Base-by-base conservation (phyloP, 2,888 invertebrate genomes). In the Hetaerina titia region DNA sequence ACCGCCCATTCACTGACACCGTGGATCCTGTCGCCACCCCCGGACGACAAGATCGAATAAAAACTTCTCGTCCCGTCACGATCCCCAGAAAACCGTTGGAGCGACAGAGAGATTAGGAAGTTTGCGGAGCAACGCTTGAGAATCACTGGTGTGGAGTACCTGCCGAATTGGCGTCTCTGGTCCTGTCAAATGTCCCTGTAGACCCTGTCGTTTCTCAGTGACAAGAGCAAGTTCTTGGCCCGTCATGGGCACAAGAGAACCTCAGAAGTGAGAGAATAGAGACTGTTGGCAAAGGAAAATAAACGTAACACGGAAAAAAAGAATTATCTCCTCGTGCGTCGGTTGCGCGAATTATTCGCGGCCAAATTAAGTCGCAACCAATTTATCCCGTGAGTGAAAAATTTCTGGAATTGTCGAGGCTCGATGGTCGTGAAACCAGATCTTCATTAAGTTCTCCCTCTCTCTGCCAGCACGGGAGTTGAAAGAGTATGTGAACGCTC, bases 251-350 rank as follows among this genome's bases (percentile, higher is more conserved):
- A 58, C n/a, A 17, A 58, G 19, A 15, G 90, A 15, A 0, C 58
- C n/a, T 9, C 15, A 25, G 25, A 58, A 2, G 25, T 58, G n/a
- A 25, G n/a, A 58, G 89, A 22, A 60, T 17, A 0, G 60, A 25
- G n/a, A 13, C 11, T 19, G n/a, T 22, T 94, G 22, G 2, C 94
- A 60, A 31, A 15, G 94, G 60, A 64, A 60, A 56, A 31, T 1
- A 94, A 95, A 13, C 69, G 94, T 95, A 25, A 31, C 58, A n/a
- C 92, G 95, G 95, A 25, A 58, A 74, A 95, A 95, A 88, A 94
- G 95, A 87, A 92, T 58, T 94, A 95, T 95, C 95, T 94, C 95
- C 95, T 45, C 64, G 31, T 45, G 22, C 63, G 64, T 45, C 57
- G 89, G 89, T 8, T 22, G 89, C 56, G 56, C 58, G 9, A 25